These are phyloP conservation scores for Perodicticus potto DNA, from an alignment of 2,797 vertebrate species.

Conservation along the genomic window DNA sequence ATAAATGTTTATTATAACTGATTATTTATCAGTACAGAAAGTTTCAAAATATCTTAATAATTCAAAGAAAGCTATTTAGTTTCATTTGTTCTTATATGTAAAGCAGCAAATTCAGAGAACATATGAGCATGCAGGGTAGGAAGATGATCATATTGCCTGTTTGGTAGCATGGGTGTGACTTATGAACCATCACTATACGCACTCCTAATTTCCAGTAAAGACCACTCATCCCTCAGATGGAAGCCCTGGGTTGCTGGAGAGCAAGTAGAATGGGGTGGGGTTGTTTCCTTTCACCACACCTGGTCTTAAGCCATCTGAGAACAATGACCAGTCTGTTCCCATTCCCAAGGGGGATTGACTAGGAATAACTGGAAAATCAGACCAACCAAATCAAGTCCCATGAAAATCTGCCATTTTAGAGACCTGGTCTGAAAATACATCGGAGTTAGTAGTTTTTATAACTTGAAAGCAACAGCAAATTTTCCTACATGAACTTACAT, in stretches of 20 bases:
- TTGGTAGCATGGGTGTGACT: neutral
- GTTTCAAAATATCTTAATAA: neutral
- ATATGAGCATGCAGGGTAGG: neutral
- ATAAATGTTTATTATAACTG: slow-evolving; percentile 14
- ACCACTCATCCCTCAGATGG: neutral
- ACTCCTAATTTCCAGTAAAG: neutral
- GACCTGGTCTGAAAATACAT: neutral
- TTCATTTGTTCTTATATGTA: slow-evolving; percentile 20
- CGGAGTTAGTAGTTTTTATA: neutral
- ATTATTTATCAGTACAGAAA: neutral
- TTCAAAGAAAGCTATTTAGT: slow-evolving; percentile 23
- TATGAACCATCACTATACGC: neutral
- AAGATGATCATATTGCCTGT: neutral
- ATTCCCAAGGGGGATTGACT: neutral
- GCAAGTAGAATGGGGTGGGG: neutral
- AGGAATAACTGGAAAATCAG: slow-evolving; percentile 23
- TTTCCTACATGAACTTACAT: slow-evolving; percentile 26
- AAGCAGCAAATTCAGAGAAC: neutral
- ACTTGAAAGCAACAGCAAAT: neutral
- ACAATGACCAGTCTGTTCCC: neutral
- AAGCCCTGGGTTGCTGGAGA: neutral
- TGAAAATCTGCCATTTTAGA: slow-evolving; percentile 21
- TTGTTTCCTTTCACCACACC: neutral
- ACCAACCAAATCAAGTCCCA: neutral
- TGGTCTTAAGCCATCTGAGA: neutral